Evolutionary conservation across 2,888 invertebrate genomes (phyloP), one percentile per base, ranked within the genome.

Genomic region (Didymodactylos carnosus): DNA sequence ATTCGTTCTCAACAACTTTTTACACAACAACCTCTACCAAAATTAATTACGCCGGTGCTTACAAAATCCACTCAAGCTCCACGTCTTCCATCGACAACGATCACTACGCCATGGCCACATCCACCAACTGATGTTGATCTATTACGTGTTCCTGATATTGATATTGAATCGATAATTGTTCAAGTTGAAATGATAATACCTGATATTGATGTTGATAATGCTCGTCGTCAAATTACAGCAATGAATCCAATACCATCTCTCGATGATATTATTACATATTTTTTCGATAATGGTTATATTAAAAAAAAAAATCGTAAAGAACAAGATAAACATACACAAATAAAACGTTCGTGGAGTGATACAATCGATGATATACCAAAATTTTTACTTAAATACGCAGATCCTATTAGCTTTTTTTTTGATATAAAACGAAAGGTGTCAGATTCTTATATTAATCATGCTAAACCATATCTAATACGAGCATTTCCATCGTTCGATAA

Each of bases 361-460:
- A 75, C 71, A 40, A 40, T 70, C 8, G 49, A 77, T 74, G 76
- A 79, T 40, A 77, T 80, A 51, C 75, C 76, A 40, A 79, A 79
- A 39, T 81, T 81, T 75, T 75, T 81, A n/a, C 72, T 75, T 14
- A 79, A 79, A 72, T 81, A 81, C 76, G 79, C 80, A 39, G 78
- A 80, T 49, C 81, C 81, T n/a, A 71, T 77, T 39, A 75, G 73
- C 16, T 76, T 76, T 40, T 82, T 81, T 75, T 74, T 72, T 70
- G 77, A 80, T 76, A 77, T 75, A 29, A 76, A 77, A 14, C 78
- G 77, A 72, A 76, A 76, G 25, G 76, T 79, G 75, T 79, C 76
- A 70, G 77, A 78, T 19, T 77, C 76, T 39, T 81, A 81, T 76
- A 79, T 77, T 71, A 74, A 76, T 16, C 80, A 80, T 77, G 77